Conservation (phyloP, 2,113 vertebrate genomes). For the Columba janthina region DNA sequence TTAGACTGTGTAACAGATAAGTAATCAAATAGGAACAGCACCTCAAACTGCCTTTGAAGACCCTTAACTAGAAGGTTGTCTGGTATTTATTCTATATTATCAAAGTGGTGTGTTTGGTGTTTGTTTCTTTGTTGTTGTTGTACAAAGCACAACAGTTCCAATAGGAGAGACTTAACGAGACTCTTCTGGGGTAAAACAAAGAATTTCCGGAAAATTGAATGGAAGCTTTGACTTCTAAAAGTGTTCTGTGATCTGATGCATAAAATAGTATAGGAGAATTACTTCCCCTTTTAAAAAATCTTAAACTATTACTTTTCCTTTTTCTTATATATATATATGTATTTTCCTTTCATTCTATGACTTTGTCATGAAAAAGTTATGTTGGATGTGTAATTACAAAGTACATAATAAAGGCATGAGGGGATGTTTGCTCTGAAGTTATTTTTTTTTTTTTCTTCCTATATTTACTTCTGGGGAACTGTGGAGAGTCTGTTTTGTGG, state of each 20-base stretch:
- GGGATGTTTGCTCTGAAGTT: background rate
- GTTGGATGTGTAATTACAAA: background rate
- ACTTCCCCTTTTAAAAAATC: background rate
- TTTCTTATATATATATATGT: too few species aligned
- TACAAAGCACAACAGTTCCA: background rate
- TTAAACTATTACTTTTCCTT: background rate
- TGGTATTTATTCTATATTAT: background rate
- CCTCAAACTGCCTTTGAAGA: background rate
- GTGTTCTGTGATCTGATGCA: background rate
- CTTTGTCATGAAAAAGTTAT: background rate
- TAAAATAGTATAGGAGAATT: background rate
- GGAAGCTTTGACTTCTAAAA: background rate
- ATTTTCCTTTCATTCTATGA: too few species aligned
- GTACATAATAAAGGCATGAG: accelerated
- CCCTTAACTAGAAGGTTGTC: background rate
- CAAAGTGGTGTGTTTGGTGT: background rate
- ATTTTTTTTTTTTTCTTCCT: background rate
- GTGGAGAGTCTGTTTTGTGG: background rate
- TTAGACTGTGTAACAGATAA: background rate
- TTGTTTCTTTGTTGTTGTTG: background rate
- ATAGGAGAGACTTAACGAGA: background rate
- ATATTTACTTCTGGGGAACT: background rate
- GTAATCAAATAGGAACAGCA: background rate
- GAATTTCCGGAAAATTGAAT: background rate
- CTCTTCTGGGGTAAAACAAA: background rate